Evolutionary conservation across 2,113 vertebrate genomes (phyloP), one percentile per base, ranked within the genome.

Genomic region (Fulica atra): DNA sequence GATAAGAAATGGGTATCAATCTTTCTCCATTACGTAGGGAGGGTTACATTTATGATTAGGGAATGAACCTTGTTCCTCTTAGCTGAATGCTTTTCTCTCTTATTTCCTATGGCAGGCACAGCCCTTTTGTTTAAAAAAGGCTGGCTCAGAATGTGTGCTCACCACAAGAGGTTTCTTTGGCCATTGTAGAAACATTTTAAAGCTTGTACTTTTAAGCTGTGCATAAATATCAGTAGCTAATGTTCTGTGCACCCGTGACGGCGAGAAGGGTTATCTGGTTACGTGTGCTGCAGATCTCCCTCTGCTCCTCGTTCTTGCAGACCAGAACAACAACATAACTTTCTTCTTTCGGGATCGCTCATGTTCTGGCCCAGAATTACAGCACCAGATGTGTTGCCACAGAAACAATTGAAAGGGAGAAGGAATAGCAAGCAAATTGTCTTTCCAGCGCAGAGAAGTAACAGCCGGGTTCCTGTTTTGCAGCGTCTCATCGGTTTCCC

Each of bases 361-460:
- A 91, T 56, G 77, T 63, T 81, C 86, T 96, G 91, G 72, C 87
- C 81, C 87, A 65, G 72, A 57, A 31, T 26, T 84, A 31, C 38
- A 88, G 81, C 63, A n/a, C 92, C 96, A 96, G 97, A 95, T 86
- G 46, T 94, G 68, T 92, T 93, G 91, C 78, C 88, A 93, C 71
- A 88, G 84, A 96, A 97, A 97, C 91, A 87, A 92, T 88, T 40
- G 78, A 81, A 96, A 95, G 69, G 73, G 88, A 94, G 89, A 87
- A 94, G 77, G 40, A 86, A 25, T 7, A 89, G 72, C 21, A 21
- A 77, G 74, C 72, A 66, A 89, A 94, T 92, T 77, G 59, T 80
- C 93, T 80, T 91, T 72, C 61, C 71, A 56, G 69, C 48, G 87
- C 83, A 73, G 40, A 76, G 48, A 60, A 48, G 18, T 6, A 48